phyloP scores from a whole-genome alignment of 2,888 invertebrate genomes.

The Drosophila melanosoma region DNA sequence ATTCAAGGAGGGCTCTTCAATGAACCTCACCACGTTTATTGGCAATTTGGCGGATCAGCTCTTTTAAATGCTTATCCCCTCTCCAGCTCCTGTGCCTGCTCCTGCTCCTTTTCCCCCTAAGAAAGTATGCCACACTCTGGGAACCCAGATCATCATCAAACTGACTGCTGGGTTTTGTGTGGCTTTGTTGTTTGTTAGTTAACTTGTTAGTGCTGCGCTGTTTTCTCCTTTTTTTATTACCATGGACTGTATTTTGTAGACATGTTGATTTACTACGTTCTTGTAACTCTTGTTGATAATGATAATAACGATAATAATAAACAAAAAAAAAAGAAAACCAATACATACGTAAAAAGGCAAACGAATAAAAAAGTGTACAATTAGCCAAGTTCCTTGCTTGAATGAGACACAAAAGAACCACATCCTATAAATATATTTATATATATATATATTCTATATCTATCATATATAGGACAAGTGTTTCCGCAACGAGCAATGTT shows the following conservation, averaged over 20 bases:
- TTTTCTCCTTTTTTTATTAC: conserved; percentile 29
- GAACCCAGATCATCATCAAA: conserved; percentile 9
- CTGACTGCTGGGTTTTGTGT: conserved; percentile 48
- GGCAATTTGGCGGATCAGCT: conserved; percentile 79
- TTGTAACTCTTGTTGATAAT: conserved; percentile 67
- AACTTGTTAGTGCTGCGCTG: conserved; percentile 54
- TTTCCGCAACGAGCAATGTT: conserved; percentile 6
- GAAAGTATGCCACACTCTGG: conserved; percentile 41
- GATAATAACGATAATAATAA: conserved; percentile 31
- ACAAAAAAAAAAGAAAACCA: conserved; percentile 37
- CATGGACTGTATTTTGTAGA: conserved; percentile 72
- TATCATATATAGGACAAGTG: background rate
- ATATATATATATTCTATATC: conserved; percentile 12
- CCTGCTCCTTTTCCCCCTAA: background rate
- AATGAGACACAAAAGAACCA: background rate
- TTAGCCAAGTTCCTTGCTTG: conserved; percentile 42
- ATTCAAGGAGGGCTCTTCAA: conserved; percentile 82
- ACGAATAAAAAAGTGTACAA: conserved; percentile 40
- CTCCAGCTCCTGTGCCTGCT: too few relatives aligned
- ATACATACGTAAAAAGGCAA: conserved; percentile 14
- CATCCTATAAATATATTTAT: conserved; percentile 31
- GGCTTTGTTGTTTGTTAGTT: conserved; percentile 66
- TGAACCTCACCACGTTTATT: conserved; percentile 80
- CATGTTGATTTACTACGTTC: conserved; percentile 55
- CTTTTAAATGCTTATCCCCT: conserved; percentile 52